Evolutionary conservation across 2,113 vertebrate genomes (phyloP), one percentile per base, ranked within the genome.

Genomic region (Oriolus oriolus): DNA sequence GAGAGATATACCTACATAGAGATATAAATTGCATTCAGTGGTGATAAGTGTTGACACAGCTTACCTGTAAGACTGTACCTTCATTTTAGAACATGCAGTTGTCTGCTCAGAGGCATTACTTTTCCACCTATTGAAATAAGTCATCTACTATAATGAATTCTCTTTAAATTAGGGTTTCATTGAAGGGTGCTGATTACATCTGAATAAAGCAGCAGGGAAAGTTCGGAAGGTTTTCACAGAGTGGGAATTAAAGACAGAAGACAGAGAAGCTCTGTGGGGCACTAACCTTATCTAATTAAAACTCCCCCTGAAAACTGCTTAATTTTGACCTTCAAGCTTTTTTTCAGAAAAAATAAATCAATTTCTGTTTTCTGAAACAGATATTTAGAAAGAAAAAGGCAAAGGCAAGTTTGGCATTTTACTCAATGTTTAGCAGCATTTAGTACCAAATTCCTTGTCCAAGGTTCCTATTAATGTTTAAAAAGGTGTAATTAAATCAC

Each of bases 221-320:
- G 92, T 97, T 98, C 88, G 96, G 87, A 94, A 96, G 71, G 69
- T 93, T 94, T 66, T 41, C 75, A 50, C 35, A 86, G 83, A 95
- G 41, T 90, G 37, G 47, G 79, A 97, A 96, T 95, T 96, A 96
- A 96, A 96, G 73, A 87, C 15, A 87, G 66, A 96, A 96, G 70
- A 92, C 86, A 93, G 87, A 95, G 60, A 89, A 97, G 21, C 79
- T 96, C 60, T 89, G 56, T 95, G 59, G 92, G 64, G 24, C 56
- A 89, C 97, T 97, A 96, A 95, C 57, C 31, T 33, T 90, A 82
- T 68, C 64, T 94, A 96, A 96, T 97, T 96, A 96, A 93, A 93
- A 81, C 71, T 92, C 39, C 37, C 20, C 18, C 87, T 83, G 54
- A 93, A 96, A 93, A 68, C 22, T 37, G 54, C 42, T 73, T 93